These are phyloP conservation scores for Cacoxenus indagator DNA, from an alignment of 2,888 invertebrate species.

Conservation along the genomic window DNA sequence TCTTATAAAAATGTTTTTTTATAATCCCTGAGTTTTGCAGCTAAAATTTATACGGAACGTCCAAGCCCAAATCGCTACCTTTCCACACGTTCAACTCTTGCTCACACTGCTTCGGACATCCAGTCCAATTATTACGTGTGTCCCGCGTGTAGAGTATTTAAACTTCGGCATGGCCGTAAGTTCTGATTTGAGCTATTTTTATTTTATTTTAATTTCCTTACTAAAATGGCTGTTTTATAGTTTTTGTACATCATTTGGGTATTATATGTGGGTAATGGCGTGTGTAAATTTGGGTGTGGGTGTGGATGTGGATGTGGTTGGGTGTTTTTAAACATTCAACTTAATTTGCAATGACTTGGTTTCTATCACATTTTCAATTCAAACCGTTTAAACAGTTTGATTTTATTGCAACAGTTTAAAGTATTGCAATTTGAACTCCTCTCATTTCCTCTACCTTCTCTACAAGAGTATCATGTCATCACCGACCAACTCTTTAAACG, in stretches of 20 bases:
- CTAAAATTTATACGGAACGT: no score
- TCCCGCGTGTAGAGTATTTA: no score
- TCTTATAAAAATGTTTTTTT: no score
- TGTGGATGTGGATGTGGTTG: neutral
- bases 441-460: neutral
- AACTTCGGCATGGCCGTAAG: no score
- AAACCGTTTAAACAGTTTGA: slow-evolving; percentile 23
- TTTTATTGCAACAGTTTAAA: slow-evolving; percentile 1
- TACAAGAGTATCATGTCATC: no score
- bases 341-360: slow-evolving; percentile 48
- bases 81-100: no score
- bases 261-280: no score
- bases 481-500: no score
- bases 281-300: neutral
- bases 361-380: slow-evolving; percentile 57
- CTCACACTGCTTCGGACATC: no score
- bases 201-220: slow-evolving; percentile 29
- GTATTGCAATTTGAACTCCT: neutral
- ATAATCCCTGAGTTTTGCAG: no score
- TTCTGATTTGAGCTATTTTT: slow-evolving; percentile 16
- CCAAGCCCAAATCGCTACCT: no score
- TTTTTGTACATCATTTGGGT: slow-evolving; percentile 14
- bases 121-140: no score
- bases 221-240: neutral
- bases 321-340: slow-evolving; percentile 23